Base-by-base conservation (phyloP, 2,113 vertebrate genomes). In the Mus pahari region DNA sequence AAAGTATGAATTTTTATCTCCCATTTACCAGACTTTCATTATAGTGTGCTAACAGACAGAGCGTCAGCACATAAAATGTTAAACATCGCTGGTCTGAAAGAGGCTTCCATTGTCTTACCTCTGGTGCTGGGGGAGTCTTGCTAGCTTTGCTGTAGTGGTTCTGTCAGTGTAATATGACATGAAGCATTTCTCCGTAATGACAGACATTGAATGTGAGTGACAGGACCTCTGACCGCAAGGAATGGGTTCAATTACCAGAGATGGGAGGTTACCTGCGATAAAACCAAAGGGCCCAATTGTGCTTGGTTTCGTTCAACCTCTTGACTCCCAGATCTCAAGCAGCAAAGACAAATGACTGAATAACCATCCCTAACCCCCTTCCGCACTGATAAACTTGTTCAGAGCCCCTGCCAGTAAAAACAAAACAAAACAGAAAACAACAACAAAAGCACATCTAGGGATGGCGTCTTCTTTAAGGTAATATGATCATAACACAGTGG, bases 171-270 rank as follows among this genome's bases (percentile, higher is more conserved):
- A 97, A 98, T 97, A 97, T 98, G 98, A 98, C 98, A 98, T 96
- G 98, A 98, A 98, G 98, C 98, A 98, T 99, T 98, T 98, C 98
- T 98, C 96, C 92, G 95, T 98, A 98, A 98, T 98, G 98, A 98
- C 98, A 98, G 98, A 98, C 98, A 98, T 97, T 98, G 98, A 98
- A 98, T 98, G 97, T 98, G 98, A 99, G 98, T 98, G 98, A 98
- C 98, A 98, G 98, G 98, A 98, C 98, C 98, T 98, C 98, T 98
- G 98, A 98, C 98, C 96, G 48, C 96, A 94, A 98, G 98, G 98
- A 98, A 97, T 98, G 98, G 98, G 98, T 98, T 98, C 98, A 98
- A 98, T 99, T 99, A 99, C 98, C 96, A 98, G 97, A 94, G 97
- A 98, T 95, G 97, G 97, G 97, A 98, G 98, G 98, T 98, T 99